Evolutionary conservation across 2,113 vertebrate genomes (phyloP), one percentile per base, ranked within the genome.

Genomic region (Chrysochloris asiatica): DNA sequence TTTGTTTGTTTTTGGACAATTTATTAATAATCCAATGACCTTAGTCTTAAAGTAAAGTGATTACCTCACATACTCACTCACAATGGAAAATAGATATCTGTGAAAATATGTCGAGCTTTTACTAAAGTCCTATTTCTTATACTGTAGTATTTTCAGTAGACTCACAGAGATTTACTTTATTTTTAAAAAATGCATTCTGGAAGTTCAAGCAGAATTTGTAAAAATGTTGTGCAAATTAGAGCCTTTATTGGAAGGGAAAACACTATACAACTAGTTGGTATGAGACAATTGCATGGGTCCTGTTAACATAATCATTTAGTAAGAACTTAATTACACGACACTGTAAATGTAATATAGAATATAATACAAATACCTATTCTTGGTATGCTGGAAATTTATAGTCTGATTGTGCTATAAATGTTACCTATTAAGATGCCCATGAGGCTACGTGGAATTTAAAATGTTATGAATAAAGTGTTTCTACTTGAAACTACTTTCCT

Each of bases 381-480:
- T 83, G 48, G 21, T 69, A 38, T 95, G 76, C 19, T 86, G 10
- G 61, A 81, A 79, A 30, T 59, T 89, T 72, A 45, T 14, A 81
- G 72, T 87, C 30, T 71, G 54, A 43, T 75, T 86, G 14, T 89
- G 26, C 78, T 72, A 71, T 79, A 86, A 81, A 80, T 63, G 59
- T 67, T 86, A 73, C 86, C 81, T 94, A 84, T 95, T 95, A 91
- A 93, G 78, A 84, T 91, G 67, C n/a, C 86, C 95, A 88, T 72
- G 75, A 95, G 82, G 21, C 45, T 89, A 26, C 54, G 83, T 95
- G 0, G 45, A 88, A 93, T 93, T 94, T 79, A 88, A 86, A 95
- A 92, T 94, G 72, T 86, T 86, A 94, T 83, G n/a, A 91, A 90
- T 79, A 85, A 95, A 91, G 17, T 14, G 33, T 52, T 88, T 89